Conservation (phyloP, 2,113 vertebrate genomes). For the Pelobates fuscus region DNA sequence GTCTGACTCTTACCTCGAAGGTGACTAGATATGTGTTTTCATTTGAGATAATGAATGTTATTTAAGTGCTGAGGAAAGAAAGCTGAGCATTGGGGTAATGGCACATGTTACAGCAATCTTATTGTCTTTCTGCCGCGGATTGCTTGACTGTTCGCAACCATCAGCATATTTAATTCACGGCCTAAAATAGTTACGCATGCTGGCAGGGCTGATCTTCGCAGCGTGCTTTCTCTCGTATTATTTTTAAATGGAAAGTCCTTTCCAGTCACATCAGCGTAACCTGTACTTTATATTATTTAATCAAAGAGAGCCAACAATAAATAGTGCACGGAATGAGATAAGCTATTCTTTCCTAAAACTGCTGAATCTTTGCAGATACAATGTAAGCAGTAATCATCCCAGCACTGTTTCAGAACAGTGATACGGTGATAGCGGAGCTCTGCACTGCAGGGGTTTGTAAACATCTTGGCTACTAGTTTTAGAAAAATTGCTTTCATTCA, state of each 20-base stretch:
- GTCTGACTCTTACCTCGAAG: constrained; percentile 40
- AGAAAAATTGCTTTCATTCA: too few relatives aligned
- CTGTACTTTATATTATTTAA: not conserved
- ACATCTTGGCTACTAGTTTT: too few relatives aligned
- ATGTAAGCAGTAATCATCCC: not conserved
- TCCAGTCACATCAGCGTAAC: not conserved
- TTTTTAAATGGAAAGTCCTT: not conserved
- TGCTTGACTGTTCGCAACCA: constrained; percentile 7
- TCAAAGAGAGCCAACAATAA: not conserved
- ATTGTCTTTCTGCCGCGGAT: constrained; percentile 23
- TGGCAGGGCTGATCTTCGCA: not conserved
- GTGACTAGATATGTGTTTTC: constrained; percentile 42
- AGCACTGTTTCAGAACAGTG: too few relatives aligned
- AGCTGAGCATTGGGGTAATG: constrained; percentile 35
- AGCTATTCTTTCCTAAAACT: not conserved
- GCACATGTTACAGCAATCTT: constrained; percentile 33
- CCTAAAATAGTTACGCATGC: constrained; percentile 5
- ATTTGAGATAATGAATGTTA: constrained; percentile 42
- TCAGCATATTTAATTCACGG: constrained; percentile 19
- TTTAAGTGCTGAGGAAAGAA: constrained; percentile 38
- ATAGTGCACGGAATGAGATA: not conserved
- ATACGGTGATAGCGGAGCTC: too few relatives aligned
- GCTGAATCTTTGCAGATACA: not conserved
- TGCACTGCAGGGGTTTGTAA: too few relatives aligned
- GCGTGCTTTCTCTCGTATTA: not conserved